Percentiles rank a stretch among this genome's conserved stretches.
phyloP scores from a whole-genome alignment of 2,797 vertebrate genomes.

The Phrynocephalus guinanensis region DNA sequence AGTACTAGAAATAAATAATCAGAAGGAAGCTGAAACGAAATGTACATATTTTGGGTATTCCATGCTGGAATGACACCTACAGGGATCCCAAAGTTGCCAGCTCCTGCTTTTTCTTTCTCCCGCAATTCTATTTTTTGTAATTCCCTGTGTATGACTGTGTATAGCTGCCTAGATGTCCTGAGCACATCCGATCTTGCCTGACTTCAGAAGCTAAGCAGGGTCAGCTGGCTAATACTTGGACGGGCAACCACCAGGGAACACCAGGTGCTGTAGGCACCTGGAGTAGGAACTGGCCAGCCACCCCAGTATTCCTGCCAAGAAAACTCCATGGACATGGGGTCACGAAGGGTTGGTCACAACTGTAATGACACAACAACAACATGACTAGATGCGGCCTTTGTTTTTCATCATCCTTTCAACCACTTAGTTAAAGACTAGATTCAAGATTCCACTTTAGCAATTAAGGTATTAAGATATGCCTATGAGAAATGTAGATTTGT shows the following conservation, averaged over 20 bases:
- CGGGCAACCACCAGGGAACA: too few species aligned
- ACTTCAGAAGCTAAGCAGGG: too few species aligned
- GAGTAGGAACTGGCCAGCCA: too few species aligned
- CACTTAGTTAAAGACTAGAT: background rate
- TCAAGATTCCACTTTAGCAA: background rate
- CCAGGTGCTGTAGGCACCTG: too few species aligned
- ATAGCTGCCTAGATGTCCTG: too few species aligned
- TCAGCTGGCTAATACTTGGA: too few species aligned
- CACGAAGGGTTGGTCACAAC: too few species aligned
- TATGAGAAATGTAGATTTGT: background rate
- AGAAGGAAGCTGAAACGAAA: background rate
- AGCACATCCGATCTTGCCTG: too few species aligned
- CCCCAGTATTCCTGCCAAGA: too few species aligned
- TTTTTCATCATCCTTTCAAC: background rate
- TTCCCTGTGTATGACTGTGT: background rate
- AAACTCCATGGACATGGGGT: too few species aligned
- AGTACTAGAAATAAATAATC: background rate
- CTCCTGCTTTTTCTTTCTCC: background rate
- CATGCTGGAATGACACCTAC: background rate
- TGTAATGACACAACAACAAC: too few species aligned
- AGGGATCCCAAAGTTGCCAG: background rate
- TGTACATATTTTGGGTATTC: background rate
- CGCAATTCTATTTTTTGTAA: background rate
- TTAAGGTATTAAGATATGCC: constrained; percentile 2
- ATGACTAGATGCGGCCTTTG: background rate